Conservation (phyloP, 2,888 invertebrate genomes). For the Drosophila stalkeri region DNA sequence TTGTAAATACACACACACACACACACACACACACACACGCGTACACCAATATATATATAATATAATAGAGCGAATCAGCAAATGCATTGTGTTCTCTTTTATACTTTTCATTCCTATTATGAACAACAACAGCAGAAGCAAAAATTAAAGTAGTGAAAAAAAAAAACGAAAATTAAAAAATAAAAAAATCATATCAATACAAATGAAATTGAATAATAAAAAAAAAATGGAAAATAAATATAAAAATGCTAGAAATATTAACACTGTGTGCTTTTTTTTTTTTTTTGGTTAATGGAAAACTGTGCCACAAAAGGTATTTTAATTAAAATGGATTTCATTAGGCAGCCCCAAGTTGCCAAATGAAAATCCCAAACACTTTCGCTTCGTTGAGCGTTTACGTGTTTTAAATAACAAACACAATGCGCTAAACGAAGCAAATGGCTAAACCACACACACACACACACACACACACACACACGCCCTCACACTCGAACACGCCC, state of each 20-base stretch:
- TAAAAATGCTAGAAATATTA: slow-evolving; percentile 74
- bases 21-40: slow-evolving; percentile 30
- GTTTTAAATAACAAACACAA: slow-evolving; percentile 60
- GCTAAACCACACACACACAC: slow-evolving; percentile 18
- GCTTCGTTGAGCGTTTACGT: slow-evolving; percentile 55
- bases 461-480: neutral
- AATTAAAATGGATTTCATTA: slow-evolving; percentile 43
- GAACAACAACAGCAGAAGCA: slow-evolving; percentile 48
- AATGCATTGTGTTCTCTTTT: slow-evolving; percentile 44
- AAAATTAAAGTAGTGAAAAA: slow-evolving; percentile 64
- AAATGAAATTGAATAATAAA: slow-evolving; percentile 65
- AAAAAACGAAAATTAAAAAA: slow-evolving; percentile 8
- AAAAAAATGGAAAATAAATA: slow-evolving; percentile 27
- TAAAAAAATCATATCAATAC: slow-evolving; percentile 64
- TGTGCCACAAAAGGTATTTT: slow-evolving; percentile 34
- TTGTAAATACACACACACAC: slow-evolving; percentile 54
- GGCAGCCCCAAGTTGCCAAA: neutral
- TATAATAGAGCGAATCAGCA: slow-evolving; percentile 11
- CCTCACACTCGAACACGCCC: neutral
- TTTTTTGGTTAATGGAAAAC: slow-evolving; percentile 44
- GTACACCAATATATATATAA: slow-evolving; percentile 11
- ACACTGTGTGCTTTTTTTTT: slow-evolving; percentile 62
- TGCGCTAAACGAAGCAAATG: slow-evolving; percentile 56
- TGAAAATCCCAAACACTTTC: slow-evolving; percentile 32
- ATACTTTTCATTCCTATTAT: slow-evolving; percentile 33